Evolutionary conservation across 2,797 vertebrate genomes (phyloP).

Genomic region (Coreius guichenoti): DNA sequence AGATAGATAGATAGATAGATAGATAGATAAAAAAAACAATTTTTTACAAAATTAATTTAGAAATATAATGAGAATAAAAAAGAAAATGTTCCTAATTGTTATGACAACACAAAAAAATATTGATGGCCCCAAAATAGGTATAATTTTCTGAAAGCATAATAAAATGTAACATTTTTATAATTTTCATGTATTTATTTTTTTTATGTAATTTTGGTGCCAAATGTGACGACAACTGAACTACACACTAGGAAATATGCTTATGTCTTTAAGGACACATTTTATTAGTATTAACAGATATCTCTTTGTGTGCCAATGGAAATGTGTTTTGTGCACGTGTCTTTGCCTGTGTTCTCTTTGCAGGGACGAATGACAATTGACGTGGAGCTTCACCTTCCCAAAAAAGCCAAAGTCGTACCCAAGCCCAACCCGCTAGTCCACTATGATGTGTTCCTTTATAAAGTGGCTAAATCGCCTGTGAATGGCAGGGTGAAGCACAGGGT

Average conservation of each 20-base stretch:
- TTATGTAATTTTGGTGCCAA: neutral
- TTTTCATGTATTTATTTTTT: neutral
- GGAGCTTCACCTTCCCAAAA: slow-evolving; percentile 70
- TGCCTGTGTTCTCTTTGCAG: slow-evolving; percentile 34
- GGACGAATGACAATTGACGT: slow-evolving; percentile 52
- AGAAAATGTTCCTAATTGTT: too few relatives aligned
- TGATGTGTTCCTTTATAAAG: slow-evolving; percentile 70
- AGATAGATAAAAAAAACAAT: too few relatives aligned
- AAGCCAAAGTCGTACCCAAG: slow-evolving; percentile 44
- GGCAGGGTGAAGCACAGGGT: slow-evolving; percentile 56
- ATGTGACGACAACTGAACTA: neutral
- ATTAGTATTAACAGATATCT: neutral
- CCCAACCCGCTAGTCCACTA: slow-evolving; percentile 57
- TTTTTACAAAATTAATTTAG: too few relatives aligned
- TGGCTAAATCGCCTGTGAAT: slow-evolving; percentile 53
- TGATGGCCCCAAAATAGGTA: too few relatives aligned
- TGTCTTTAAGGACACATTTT: neutral
- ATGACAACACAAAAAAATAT: too few relatives aligned
- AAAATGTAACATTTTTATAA: neutral
- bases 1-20: too few relatives aligned
- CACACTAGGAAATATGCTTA: neutral
- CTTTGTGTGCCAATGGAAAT: neutral
- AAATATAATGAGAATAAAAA: too few relatives aligned
- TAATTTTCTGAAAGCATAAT: neutral
- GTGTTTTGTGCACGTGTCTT: slow-evolving; percentile 25